Base-by-base conservation (phyloP, 1,140 invertebrate genomes). In the Sarcophaga bullata region DNA sequence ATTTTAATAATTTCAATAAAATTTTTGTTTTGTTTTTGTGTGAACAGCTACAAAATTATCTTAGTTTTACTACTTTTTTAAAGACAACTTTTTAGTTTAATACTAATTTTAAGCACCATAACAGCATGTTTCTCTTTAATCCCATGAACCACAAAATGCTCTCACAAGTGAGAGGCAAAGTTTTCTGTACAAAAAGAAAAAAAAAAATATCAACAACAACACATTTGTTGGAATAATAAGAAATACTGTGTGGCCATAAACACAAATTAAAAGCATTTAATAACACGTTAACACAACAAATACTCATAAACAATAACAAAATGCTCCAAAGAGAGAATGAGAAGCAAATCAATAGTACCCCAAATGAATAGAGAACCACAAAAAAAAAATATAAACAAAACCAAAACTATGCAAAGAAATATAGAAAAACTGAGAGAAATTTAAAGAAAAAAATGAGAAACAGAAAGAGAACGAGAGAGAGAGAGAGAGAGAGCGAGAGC, bases 181-280 rank as follows among this genome's bases (percentile, higher is more conserved):
- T 68, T 25, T 8, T 37, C 25, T 37, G 25, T 37, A 37, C 25
- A 4, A 37, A 37, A 37, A 37, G 4, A 37, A 4, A 37, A 37
- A 37, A 37, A 68, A 68, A 68, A 2, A 25, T 8, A 19, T 25
- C 15, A 68, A 68, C 62, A 68, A 37, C 25, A 37, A 37, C 25
- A 37, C 25, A 37, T 37, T 37, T 37, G 25, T 37, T 2, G 25
- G 25, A 68, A 68, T 68, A 25, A 19, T n/a, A 58, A 68, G 6
- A 68, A 68, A 68, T 19, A 68, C 62, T 19, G 25, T 37, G 25
- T 37, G n/a, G n/a, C 62, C 17, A 68, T 68, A 25, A 68, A 68
- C 17, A 68, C 62, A 25, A 68, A 68, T 68, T 68, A 68, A 68
- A 19, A 68, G 62, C 62, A 68, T 68, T 68, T 68, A 68, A 68